phyloP scores from a whole-genome alignment of 2,113 vertebrate genomes.

The Anseranas semipalmata region DNA sequence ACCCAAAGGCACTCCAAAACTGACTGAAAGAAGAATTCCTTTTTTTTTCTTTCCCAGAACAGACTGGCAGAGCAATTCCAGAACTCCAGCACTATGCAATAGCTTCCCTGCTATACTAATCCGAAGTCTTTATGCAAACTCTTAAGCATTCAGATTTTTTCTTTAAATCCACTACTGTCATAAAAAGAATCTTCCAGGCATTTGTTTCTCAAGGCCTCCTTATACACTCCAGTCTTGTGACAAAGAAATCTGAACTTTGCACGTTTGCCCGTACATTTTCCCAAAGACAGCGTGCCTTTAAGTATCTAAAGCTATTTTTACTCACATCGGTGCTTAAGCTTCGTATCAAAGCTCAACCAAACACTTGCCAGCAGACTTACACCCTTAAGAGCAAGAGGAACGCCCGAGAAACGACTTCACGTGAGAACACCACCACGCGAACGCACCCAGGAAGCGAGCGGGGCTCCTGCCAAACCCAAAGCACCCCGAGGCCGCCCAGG shows the following conservation, averaged over 20 bases:
- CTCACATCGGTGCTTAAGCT: fast-evolving
- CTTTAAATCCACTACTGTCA: background rate
- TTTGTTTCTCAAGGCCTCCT: background rate
- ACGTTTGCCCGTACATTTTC: fast-evolving
- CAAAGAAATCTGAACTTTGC: fast-evolving
- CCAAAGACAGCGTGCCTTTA: fast-evolving
- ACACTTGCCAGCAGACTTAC: fast-evolving
- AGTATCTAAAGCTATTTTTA: background rate
- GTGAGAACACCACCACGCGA: no score
- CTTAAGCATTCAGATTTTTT: fast-evolving
- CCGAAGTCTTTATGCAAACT: background rate
- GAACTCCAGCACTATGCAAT: fast-evolving
- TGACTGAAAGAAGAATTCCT: no score
- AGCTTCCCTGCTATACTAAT: fast-evolving
- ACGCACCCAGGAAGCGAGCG: no score
- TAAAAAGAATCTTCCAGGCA: background rate
- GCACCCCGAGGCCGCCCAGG: no score
- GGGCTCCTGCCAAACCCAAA: no score
- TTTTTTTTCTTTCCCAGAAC: background rate
- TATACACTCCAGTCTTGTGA: fast-evolving
- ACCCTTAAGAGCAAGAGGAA: fast-evolving
- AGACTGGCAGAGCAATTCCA: background rate
- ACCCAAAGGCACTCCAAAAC: fast-evolving
- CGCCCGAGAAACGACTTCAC: no score
- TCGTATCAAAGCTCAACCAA: fast-evolving